A percentile compares a stretch with the other conserved stretches of the same genome.
These are phyloP conservation scores for Sarcoramphus papa DNA, from an alignment of 2,797 vertebrate species.

Conservation along the genomic window DNA sequence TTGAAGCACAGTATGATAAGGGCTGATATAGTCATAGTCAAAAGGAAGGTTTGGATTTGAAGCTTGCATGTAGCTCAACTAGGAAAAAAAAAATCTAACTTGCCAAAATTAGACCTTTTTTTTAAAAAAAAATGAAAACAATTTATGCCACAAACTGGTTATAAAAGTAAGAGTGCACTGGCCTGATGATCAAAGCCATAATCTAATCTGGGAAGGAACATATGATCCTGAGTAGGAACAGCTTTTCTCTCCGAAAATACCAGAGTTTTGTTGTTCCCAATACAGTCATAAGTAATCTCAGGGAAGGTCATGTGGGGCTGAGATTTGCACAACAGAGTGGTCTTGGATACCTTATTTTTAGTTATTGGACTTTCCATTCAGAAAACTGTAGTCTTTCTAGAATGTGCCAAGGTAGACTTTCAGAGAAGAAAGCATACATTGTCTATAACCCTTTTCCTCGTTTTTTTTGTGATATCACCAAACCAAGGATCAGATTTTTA, in stretches of 20 bases:
- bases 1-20: not conserved
- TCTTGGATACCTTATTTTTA: not conserved
- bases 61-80: not conserved
- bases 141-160: not conserved
- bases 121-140: not conserved
- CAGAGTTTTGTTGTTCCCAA: not conserved
- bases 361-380: not conserved
- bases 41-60: not conserved
- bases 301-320: not conserved
- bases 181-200: not conserved
- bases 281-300: not conserved
- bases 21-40: not conserved
- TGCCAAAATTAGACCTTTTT: not conserved
- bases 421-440: not conserved
- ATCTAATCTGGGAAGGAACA: constrained; percentile 4
- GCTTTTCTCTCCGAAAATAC: not conserved
- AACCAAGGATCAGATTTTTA: not conserved
- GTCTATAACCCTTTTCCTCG: not conserved
- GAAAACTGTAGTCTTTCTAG: not conserved
- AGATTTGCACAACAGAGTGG: not conserved
- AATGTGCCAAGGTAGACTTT: not conserved
- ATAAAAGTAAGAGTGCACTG: not conserved
- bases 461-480: fast-evolving
- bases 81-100: not conserved
- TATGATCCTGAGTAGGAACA: not conserved